A percentile compares a stretch with the other conserved stretches of the same genome.
Evolutionary conservation across 35 echinoderm and acorn worm genomes (phyloP).

Genomic region (Apostichopus parvimensis): DNA sequence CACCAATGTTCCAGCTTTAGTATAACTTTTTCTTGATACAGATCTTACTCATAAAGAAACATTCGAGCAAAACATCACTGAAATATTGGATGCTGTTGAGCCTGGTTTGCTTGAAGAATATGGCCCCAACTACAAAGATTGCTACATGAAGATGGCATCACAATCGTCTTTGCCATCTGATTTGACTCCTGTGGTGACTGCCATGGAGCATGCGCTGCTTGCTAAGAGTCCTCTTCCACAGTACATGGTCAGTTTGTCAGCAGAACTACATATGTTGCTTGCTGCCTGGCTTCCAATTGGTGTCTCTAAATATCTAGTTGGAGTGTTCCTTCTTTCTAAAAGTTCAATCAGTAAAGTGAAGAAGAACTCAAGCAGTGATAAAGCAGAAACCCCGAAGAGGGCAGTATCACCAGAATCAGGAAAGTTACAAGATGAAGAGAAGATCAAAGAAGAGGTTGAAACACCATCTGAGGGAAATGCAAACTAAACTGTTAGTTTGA

Average conservation of each 20-base stretch:
- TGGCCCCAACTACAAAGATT: constrained; percentile 12
- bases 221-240: constrained; percentile 15
- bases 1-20: not conserved
- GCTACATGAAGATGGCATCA: not conserved
- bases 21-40: not conserved
- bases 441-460: not conserved
- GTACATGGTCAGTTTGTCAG: not conserved
- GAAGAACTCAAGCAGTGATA: not conserved
- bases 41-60: not conserved
- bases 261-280: not conserved
- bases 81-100: not conserved
- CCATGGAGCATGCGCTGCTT: constrained; percentile 34
- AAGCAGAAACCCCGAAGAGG: not conserved
- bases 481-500: not conserved
- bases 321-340: not conserved
- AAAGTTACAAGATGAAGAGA: not conserved
- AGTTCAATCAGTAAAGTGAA: not conserved
- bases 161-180: not conserved
- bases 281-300: not conserved
- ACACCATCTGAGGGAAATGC: not conserved
- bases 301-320: not conserved
- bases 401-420: not conserved
- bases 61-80: not conserved
- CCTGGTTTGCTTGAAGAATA: constrained; percentile 13
- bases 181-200: not conserved